Evolutionary conservation across 1,140 invertebrate genomes (phyloP).

Genomic region (Proctacanthus coquilletti): DNA sequence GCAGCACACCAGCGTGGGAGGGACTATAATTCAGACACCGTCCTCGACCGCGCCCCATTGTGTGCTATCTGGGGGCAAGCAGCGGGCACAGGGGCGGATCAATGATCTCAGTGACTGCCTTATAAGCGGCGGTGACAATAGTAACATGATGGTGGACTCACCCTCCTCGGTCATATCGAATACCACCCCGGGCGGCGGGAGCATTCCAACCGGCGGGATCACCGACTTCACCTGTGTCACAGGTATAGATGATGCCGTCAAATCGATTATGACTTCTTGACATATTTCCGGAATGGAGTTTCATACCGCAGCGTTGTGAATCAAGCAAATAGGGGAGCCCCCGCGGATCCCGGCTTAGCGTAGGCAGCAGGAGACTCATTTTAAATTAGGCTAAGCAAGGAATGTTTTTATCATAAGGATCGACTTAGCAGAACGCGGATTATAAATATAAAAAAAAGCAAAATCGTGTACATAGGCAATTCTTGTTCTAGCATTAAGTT

Average conservation of each 20-base stretch:
- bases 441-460: too few species aligned
- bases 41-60: constrained; percentile 7
- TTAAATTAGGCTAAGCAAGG: too few species aligned
- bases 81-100: constrained; percentile 6
- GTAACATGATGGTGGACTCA: constrained; percentile 13
- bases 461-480: too few species aligned
- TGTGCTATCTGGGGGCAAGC: neutral
- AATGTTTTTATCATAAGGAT: too few species aligned
- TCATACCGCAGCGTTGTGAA: constrained; percentile 23
- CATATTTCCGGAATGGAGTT: constrained; percentile 24
- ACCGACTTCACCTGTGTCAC: constrained; percentile 25
- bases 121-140: constrained; percentile 21
- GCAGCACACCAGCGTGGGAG: neutral
- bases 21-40: neutral
- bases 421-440: too few species aligned
- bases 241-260: constrained; percentile 24
- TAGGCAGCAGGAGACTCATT: too few species aligned
- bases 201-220: constrained; percentile 3
- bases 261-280: constrained; percentile 30
- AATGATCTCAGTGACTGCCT: constrained; percentile 28
- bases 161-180: constrained; percentile 6
- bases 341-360: too few species aligned
- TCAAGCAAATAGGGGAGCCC: too few species aligned
- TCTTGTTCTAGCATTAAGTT: too few species aligned
- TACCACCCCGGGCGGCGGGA: constrained; percentile 9